Base-by-base conservation (phyloP, 2,888 invertebrate species). In the Aradus depressus region DNA sequence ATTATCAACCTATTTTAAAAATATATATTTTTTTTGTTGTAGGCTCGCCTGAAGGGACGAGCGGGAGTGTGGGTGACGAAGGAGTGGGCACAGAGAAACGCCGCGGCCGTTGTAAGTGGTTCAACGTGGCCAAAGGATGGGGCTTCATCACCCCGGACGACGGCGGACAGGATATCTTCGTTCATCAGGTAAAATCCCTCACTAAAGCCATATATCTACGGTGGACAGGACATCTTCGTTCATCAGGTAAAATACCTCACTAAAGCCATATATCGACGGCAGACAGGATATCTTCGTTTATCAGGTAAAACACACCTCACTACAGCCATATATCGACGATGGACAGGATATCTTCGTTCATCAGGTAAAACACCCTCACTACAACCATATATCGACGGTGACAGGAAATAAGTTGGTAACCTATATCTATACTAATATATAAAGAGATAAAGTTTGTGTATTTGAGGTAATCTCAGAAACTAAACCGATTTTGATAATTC, bases 61-160 rank as follows among this genome's bases (percentile, higher is more conserved):
- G 66, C 62, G 68, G 67, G 45, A 68, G 68, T 61, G 58, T 55
- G 14, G 58, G 58, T 65, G 69, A 63, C 65, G 66, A 60, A 66
- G 67, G 54, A 62, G 75, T 74, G 58, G 73, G 70, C 59, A 75
- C 73, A 58, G 78, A 79, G 62, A 73, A 78, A 62, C 75, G 84
- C 59, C 74, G 77, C 65, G 89, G 89, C 54, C 79, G 80, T 67
- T 91, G 90, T 74, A 92, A 92, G 74, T 92, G 92, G 92, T 92
- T 91, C 72, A 92, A 92, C 71, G 90, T 91, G 58, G 87, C 87
- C 61, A 92, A 92, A 70, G 91, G 91, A 55, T 92, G 89, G 87
- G 92, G 92, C 57, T 92, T 92, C 71, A 82, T 92, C 65, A 88
- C 88, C 57, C 90, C 90, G 39, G 82, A 86, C 63, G 90, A 91